Base-by-base conservation (phyloP, 2,797 vertebrate species). In the Sebastes reedi region DNA sequence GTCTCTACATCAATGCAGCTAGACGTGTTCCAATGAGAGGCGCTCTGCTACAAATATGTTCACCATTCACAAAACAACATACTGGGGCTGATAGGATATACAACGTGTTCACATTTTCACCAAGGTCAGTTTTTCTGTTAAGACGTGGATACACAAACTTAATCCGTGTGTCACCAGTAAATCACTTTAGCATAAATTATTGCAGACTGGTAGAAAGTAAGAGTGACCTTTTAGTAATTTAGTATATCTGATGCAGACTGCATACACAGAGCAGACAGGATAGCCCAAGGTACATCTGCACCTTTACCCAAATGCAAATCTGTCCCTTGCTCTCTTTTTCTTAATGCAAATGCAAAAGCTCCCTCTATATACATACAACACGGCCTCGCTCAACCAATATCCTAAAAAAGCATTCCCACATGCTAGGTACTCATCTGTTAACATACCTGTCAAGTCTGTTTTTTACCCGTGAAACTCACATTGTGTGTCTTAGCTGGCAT, bases 1-100 rank as follows among this genome's bases (percentile, higher is more conserved):
- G 77, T 81, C 72, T 78, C 84, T 34, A 72, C 89, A 82, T 91
- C 85, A 86, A 70, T 82, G 80, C 75, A 65, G 74, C 71, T 64
- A 77, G 64, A 65, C 32, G 5, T 59, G 65, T 64, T 87, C 46
- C 58, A 76, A 86, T 34, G 67, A 67, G 32, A 81, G 72, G 75
- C 18, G 55, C 89, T 83, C 42, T 3, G 50, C 61, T 13, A 66
- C 61, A 70, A 76, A 82, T 84, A 60, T 7, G 56, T n/a, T 32
- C 61, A 5, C 59, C n/a, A 30, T 64, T 25, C n/a, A 25, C 10
- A 29, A 36, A 69, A 69, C 67, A 24, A 46, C 62, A 79, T 72
- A 30, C 69, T 42, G 65, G 29, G 10, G 22, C 65, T 34, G 50
- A 67, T 3, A n/a, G 27, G 71, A 50, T 30, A 7, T 27, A 36